Conservation (phyloP, 64 coral and sea anemone genomes). For the Pachyseris speciosa region DNA sequence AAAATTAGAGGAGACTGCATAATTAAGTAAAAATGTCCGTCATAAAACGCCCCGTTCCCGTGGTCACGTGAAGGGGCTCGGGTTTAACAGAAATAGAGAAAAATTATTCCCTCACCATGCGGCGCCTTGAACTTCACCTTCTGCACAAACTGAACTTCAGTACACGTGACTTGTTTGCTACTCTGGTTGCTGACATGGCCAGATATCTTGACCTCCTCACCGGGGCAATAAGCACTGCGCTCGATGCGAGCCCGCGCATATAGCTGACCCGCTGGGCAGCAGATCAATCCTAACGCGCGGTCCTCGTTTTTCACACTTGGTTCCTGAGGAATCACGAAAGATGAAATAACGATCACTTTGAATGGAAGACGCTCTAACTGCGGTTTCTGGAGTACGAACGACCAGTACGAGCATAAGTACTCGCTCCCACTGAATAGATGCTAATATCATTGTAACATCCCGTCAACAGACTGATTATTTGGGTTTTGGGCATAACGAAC, state of each 20-base stretch:
- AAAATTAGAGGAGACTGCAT: too few relatives aligned
- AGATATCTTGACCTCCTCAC: conserved; percentile 32
- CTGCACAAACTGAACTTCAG: conserved; percentile 29
- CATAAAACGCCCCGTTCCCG: too few relatives aligned
- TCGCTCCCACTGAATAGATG: too few relatives aligned
- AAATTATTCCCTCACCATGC: background rate
- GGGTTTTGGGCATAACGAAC: too few relatives aligned
- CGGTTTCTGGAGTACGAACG: too few relatives aligned
- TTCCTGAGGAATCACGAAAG: background rate
- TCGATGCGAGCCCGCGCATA: background rate
- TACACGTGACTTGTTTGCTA: conserved; percentile 7
- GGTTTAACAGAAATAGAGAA: background rate
- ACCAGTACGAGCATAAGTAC: too few relatives aligned
- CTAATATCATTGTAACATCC: too few relatives aligned
- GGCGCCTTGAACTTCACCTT: conserved; percentile 14
- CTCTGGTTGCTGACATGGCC: conserved; percentile 16
- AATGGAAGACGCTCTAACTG: too few relatives aligned
- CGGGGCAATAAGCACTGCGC: conserved; percentile 10
- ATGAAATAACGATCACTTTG: background rate
- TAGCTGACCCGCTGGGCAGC: conserved; percentile 30
- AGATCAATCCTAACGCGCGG: background rate
- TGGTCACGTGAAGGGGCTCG: too few relatives aligned
- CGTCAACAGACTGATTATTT: too few relatives aligned
- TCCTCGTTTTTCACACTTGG: conserved; percentile 20
- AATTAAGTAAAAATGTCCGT: too few relatives aligned